phyloP scores from a whole-genome alignment of 2,113 vertebrate genomes.

The Elanus axillaris region DNA sequence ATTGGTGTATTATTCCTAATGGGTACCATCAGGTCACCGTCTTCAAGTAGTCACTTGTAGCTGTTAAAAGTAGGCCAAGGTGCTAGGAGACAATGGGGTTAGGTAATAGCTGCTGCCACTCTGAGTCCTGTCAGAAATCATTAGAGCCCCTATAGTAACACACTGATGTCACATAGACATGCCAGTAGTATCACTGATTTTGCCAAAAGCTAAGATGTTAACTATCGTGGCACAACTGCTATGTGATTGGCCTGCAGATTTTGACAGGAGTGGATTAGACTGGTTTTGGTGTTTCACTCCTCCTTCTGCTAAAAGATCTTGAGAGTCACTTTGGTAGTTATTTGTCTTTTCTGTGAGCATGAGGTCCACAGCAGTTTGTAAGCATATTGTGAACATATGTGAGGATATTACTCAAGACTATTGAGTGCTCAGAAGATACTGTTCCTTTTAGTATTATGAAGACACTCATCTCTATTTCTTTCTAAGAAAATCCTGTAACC shows the following conservation, averaged over 20 bases:
- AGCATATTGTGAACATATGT: not conserved
- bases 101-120: not conserved
- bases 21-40: not conserved
- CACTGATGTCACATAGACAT: not conserved
- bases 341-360: not conserved
- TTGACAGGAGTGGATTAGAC: not conserved
- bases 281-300: not conserved
- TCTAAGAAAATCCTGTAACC: not conserved
- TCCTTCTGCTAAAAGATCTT: not conserved
- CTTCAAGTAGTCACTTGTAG: not conserved
- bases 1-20: not conserved
- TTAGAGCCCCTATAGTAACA: not conserved
- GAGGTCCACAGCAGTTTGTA: not conserved
- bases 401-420: not conserved
- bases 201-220: not conserved
- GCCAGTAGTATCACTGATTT: not conserved
- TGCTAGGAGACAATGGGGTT: not conserved
- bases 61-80: not conserved
- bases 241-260: not conserved
- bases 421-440: not conserved
- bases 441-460: not conserved
- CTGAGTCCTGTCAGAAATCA: not conserved
- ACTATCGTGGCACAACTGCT: rapidly evolving
- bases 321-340: not conserved
- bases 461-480: not conserved